Conservation (phyloP, 2,888 invertebrate genomes). For the Eumerus sabulonum region DNA sequence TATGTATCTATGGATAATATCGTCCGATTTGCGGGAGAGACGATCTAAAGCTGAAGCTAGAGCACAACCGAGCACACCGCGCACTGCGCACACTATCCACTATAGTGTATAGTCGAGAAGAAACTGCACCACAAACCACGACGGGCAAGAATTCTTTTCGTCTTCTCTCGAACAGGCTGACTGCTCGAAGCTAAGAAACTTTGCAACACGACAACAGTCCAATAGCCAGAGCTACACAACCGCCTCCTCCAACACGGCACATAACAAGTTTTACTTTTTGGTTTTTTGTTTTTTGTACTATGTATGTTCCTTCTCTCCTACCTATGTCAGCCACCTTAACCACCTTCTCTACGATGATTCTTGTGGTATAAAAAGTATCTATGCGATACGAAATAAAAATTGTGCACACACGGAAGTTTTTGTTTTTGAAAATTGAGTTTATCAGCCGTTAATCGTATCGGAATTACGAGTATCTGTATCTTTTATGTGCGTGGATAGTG, state of each 20-base stretch:
- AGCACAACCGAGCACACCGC: slow-evolving; percentile 40
- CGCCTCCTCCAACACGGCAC: slow-evolving; percentile 32
- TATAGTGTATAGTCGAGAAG: slow-evolving; percentile 22
- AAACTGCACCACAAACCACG: slow-evolving; percentile 52
- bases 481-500: slow-evolving; percentile 14
- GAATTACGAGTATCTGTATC: slow-evolving; percentile 9
- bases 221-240: not conserved
- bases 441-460: no score
- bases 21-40: no score
- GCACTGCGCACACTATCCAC: slow-evolving; percentile 45
- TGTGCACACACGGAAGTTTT: slow-evolving; percentile 46
- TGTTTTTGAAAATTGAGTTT: no score
- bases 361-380: slow-evolving; percentile 36
- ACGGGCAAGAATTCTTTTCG: slow-evolving; percentile 41
- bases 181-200: slow-evolving; percentile 16
- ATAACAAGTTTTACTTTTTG: slow-evolving; percentile 41
- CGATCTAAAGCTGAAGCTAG: no score
- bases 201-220: slow-evolving; percentile 25
- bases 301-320: slow-evolving; percentile 14
- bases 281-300: not conserved
- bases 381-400: slow-evolving; percentile 22
- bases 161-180: slow-evolving; percentile 33
- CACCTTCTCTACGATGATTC: slow-evolving; percentile 7
- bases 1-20: no score
- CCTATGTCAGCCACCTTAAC: slow-evolving; percentile 23